Evolutionary conservation across 2,113 vertebrate species (phyloP), one percentile per base, ranked within the genome.

Genomic region (Grammomys surdaster): DNA sequence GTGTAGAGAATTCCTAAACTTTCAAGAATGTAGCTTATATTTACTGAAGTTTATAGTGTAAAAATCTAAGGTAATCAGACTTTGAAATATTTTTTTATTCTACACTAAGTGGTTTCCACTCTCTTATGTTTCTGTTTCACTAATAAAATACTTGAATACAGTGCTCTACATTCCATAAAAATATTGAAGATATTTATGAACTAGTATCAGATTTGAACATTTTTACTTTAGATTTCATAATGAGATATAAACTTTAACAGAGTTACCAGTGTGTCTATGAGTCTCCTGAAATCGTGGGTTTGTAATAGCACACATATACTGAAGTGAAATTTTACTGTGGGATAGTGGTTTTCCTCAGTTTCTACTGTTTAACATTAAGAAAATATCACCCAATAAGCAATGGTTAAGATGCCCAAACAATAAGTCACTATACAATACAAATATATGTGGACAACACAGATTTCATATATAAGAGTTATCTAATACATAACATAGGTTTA

Each of bases 271-370:
- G 16, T n/a, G 72, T 54, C 17, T 63, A 4, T 7, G 1, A 65
- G 17, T 56, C 5, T 82, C 22, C 28, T 22, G 13, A 46, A 43
- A 0, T 8, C 16, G 2, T 5, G 92, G 60, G 7, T 82, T 46
- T 65, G 0, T 63, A 40, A 65, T 58, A 65, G 77, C 3, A 54
- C 1, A 1, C 0, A 0, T 48, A 63, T 40, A 0, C 4, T 1
- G 9, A 87, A 90, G 60, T 60, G 0, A 26, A 76, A 77, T 72
- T 90, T 78, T 4, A 43, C 22, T 31, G 0, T 91, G 51, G 17
- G n/a, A 60, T 46, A 89, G 28, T 56, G 36, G 10, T 88, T 69
- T 28, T 86, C 10, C 43, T 67, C 10, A 60, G 54, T 67, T 73
- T 91, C 12, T 28, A 65, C 0, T 77, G 17, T 36, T 13, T 77